Percentiles rank a stretch among this genome's conserved stretches.
Evolutionary conservation across 2,888 invertebrate species (phyloP).

Genomic region (Xylota sylvarum): DNA sequence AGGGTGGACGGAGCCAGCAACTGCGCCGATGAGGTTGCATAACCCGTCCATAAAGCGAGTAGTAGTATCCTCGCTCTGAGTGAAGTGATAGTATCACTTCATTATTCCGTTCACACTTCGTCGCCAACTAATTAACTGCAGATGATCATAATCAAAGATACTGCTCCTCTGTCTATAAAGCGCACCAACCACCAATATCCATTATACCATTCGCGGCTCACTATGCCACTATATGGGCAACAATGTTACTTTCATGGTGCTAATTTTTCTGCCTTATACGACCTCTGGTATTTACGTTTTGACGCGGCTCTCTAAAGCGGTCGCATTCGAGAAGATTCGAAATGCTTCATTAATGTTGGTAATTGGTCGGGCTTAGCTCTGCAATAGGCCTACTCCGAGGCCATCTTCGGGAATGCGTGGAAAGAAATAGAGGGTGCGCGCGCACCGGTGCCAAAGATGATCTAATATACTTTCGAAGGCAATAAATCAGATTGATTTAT

Average conservation of each 20-base stretch:
- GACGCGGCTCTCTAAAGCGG: constrained; percentile 54
- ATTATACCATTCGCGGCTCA: constrained; percentile 70
- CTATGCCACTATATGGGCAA: constrained; percentile 56
- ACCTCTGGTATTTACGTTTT: constrained; percentile 75
- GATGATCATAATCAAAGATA: constrained; percentile 65
- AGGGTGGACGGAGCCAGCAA: constrained; percentile 37
- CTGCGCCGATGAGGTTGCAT: constrained; percentile 44
- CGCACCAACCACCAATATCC: constrained; percentile 55
- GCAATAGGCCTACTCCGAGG: constrained; percentile 4
- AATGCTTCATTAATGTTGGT: constrained; percentile 67
- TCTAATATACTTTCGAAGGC: constrained; percentile 71
- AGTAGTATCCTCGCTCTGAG: constrained; percentile 44
- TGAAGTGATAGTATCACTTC: constrained; percentile 72
- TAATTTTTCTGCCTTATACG: constrained; percentile 76
- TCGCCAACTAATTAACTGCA: constrained; percentile 76
- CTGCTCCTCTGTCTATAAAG: constrained; percentile 45
- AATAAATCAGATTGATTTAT: constrained; percentile 71
- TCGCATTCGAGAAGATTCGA: constrained; percentile 55
- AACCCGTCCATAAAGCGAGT: constrained; percentile 52
- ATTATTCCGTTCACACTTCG: constrained; percentile 76
- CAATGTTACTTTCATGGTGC: constrained; percentile 75
- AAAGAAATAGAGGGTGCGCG: constrained; percentile 51
- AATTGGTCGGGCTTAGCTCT: constrained; percentile 50
- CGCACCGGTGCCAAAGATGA: constrained; percentile 32
- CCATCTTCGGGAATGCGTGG: constrained; percentile 37